Evolutionary conservation across 1,140 invertebrate species (phyloP).

Genomic region (Bombus confusus): DNA sequence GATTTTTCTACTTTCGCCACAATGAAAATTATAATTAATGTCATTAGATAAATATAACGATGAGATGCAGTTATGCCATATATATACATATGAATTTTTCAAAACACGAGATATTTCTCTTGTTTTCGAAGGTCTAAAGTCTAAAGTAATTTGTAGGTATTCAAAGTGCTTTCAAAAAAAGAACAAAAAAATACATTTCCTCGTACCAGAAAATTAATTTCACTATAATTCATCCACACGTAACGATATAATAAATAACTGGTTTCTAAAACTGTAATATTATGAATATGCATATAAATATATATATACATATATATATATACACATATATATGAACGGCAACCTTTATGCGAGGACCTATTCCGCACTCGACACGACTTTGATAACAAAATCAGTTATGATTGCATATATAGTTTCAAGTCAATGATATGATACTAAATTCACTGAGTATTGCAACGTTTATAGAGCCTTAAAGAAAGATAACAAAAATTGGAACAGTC

Average conservation of each 20-base stretch:
- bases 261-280: conserved; percentile 66
- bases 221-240: conserved; percentile 40
- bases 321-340: conserved; percentile 40
- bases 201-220: conserved; percentile 35
- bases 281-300: conserved; percentile 48
- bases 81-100: not conserved
- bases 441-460: conserved; percentile 60
- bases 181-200: not conserved
- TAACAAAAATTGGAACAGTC: conserved; percentile 59
- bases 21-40: conserved; percentile 29
- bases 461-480: conserved; percentile 60
- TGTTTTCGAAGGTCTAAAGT: conserved; percentile 41
- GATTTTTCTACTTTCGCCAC: conserved; percentile 58
- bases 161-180: conserved; percentile 34
- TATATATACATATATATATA: conserved; percentile 19
- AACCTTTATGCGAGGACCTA: conserved; percentile 58
- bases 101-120: conserved; percentile 35
- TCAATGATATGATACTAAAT: conserved; percentile 66
- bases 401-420: conserved; percentile 66
- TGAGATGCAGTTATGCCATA: conserved; percentile 38
- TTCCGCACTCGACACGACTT: conserved; percentile 64
- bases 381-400: conserved; percentile 66
- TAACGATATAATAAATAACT: conserved; percentile 56
- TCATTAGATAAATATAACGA: conserved; percentile 18
- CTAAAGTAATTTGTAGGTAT: conserved; percentile 39